Conservation (phyloP, 2,797 vertebrate genomes). For the Darevskia mixta region DNA sequence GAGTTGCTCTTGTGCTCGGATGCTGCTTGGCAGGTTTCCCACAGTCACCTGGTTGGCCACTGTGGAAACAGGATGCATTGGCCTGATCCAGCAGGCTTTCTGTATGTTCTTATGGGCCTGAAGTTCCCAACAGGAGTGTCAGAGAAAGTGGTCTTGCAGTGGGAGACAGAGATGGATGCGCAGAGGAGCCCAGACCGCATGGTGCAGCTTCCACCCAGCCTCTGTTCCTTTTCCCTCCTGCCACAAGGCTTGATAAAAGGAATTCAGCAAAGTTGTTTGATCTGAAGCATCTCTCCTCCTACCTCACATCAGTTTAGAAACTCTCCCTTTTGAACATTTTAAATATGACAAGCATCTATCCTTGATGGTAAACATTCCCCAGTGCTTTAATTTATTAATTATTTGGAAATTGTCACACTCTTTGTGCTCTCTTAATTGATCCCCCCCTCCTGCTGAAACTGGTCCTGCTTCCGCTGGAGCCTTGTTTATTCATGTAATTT, state of each 20-base stretch:
- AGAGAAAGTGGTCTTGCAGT: background rate
- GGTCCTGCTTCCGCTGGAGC: background rate
- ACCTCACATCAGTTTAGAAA: background rate
- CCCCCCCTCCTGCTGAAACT: background rate
- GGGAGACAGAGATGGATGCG: too few relatives aligned
- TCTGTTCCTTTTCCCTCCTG: background rate
- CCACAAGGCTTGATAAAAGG: conserved; percentile 11
- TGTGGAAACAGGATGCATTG: too few relatives aligned
- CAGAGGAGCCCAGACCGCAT: too few relatives aligned
- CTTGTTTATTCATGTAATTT: background rate
- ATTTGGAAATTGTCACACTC: conserved; percentile 9
- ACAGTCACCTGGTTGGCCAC: too few relatives aligned
- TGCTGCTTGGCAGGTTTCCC: too few relatives aligned
- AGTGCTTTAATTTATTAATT: conserved; percentile 33
- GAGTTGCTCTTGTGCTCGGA: too few relatives aligned
- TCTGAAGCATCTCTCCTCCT: conserved; percentile 11
- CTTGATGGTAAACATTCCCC: conserved; percentile 14
- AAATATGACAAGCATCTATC: conserved; percentile 33
- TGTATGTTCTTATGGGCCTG: too few relatives aligned
- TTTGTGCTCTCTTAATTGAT: background rate
- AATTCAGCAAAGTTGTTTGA: conserved; percentile 1
- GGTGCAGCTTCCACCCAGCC: background rate
- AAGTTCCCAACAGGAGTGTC: background rate
- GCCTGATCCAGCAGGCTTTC: too few relatives aligned
- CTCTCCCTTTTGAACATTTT: conserved; percentile 34